Base-by-base conservation (phyloP, 2,113 vertebrate species). In the Burhinus bistriatus region DNA sequence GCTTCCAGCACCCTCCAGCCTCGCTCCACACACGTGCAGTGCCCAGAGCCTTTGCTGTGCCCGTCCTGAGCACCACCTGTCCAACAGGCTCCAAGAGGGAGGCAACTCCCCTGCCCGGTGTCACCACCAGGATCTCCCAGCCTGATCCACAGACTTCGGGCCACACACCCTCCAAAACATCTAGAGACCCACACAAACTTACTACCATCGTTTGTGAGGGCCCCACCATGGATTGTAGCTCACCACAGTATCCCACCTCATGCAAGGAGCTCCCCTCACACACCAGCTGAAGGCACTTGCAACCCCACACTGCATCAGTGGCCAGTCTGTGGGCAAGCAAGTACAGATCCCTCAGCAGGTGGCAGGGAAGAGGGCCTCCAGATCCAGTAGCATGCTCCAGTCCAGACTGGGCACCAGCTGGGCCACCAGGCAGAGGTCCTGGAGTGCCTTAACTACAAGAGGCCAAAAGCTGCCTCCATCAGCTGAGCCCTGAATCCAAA, bases 261-360 rank as follows among this genome's bases (percentile, higher is more conserved):
- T 34, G 27, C 18, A 34, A 42, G 49, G 42, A 80, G 23, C 66
- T 81, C 36, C 45, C 15, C 15, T 71, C 9, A 6, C 42, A 81
- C 36, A 36, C 44, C 30, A 51, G 44, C 58, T 65, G 42, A 51
- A 49, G 12, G 49, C 42, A 57, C 68, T 21, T 2, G 0, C n/a
- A 40, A 72, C 15, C 49, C 77, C 26, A 26, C 1, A 0, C 16
- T 1, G 1, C 17, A 59, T 27, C 52, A 32, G 52, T 7, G 23
- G 34, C 26, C 45, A 52, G 32, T 29, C 45, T 4, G 1, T 0
- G 0, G 19, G 29, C 38, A 54, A 45, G 32, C 2, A 3, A 45
- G 40, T n/a, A 69, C 27, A 59, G 40, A 62, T 2, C 32, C 45
- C 27, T 61, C 38, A 34, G 45, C 22, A 27, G 38, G 3, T 44